These are phyloP conservation scores for Bradypodion ventrale DNA, from an alignment of 2,797 vertebrate species.

Conservation along the genomic window DNA sequence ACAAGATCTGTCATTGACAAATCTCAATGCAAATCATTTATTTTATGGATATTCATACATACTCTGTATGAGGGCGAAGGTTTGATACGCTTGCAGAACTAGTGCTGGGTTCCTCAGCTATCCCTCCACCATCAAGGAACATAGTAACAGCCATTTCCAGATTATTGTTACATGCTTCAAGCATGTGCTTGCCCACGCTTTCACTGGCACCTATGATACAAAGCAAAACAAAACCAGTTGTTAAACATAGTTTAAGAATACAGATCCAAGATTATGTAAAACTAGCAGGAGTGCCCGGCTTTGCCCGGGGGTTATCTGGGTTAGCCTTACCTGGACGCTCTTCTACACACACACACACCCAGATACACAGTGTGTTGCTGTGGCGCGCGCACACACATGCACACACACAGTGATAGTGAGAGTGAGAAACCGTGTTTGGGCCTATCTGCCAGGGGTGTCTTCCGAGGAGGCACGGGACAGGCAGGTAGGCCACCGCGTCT, in stretches of 20 bases:
- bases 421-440: too few relatives aligned
- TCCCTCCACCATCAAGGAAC: constrained; percentile 95
- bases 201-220: constrained; percentile 89
- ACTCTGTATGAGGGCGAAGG: constrained; percentile 83
- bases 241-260: constrained; percentile 3
- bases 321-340: too few relatives aligned
- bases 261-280: background rate
- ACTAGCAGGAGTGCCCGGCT: too few relatives aligned
- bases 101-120: constrained; percentile 96
- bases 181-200: constrained; percentile 95
- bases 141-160: constrained; percentile 99
- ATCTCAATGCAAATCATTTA: background rate
- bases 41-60: constrained; percentile 53
- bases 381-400: too few relatives aligned
- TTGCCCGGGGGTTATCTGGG: too few relatives aligned
- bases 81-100: constrained; percentile 90
- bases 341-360: too few relatives aligned
- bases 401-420: too few relatives aligned
- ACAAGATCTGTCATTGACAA: background rate
- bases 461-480: too few relatives aligned
- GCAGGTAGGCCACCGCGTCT: too few relatives aligned
- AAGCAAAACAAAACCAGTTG: constrained; percentile 22
- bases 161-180: constrained; percentile 98
- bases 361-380: too few relatives aligned
- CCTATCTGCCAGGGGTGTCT: too few relatives aligned